Percentiles rank a stretch among this genome's conserved stretches.
Conservation (phyloP, 53 echinoderm and acorn worm species). For the Crossaster papposus region DNA sequence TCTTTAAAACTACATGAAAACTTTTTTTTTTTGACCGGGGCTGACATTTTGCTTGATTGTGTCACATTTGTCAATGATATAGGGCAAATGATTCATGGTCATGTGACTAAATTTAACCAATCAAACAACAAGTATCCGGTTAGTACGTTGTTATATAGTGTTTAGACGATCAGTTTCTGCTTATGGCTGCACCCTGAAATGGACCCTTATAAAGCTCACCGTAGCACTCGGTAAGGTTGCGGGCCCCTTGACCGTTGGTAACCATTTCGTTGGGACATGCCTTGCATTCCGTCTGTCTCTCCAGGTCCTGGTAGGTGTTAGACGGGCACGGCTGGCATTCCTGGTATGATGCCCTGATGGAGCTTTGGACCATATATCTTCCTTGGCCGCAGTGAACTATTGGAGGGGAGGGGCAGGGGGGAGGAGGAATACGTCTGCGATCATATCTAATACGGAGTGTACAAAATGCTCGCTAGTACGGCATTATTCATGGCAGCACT, state of each 20-base stretch:
- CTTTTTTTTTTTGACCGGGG: no score
- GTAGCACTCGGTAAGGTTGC: constrained; percentile 11
- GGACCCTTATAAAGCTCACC: not conserved
- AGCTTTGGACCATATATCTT: not conserved
- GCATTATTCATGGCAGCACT: no score
- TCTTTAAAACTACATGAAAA: no score
- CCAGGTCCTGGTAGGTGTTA: constrained; percentile 27
- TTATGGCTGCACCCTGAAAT: no score
- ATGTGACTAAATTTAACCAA: not conserved
- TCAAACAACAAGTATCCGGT: not conserved
- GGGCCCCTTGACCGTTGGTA: constrained; percentile 13
- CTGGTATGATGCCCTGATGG: not conserved
- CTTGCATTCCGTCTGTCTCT: not conserved
- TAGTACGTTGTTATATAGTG: not conserved
- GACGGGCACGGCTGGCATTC: constrained; percentile 9
- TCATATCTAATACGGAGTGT: no score
- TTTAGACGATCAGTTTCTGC: no score
- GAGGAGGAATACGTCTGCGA: not conserved
- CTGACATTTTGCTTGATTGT: no score
- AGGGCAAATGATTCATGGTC: no score
- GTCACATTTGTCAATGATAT: no score
- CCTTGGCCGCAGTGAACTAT: constrained; percentile 12
- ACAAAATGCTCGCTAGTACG: no score
- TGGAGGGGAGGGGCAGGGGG: no score
- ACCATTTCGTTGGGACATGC: constrained; percentile 10